Evolutionary conservation across 2,113 vertebrate genomes (phyloP).

Genomic region (Carassius auratus): DNA sequence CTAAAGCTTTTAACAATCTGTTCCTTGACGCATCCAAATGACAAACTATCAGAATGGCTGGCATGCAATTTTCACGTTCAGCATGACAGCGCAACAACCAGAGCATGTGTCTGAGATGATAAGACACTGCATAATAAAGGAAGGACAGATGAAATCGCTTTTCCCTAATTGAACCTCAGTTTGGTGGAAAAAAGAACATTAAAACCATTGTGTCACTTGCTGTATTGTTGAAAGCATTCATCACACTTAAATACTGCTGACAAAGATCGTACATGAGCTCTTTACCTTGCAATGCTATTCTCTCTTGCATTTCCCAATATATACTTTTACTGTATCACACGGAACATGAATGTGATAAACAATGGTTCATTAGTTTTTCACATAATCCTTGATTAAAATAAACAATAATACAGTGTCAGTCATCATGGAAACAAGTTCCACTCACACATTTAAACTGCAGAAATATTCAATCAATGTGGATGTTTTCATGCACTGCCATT

Average conservation of each 20-base stretch:
- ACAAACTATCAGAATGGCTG: background rate
- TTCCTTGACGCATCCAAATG: background rate
- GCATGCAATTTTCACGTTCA: background rate
- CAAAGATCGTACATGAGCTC: background rate
- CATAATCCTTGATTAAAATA: background rate
- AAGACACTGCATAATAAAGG: background rate
- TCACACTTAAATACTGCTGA: background rate
- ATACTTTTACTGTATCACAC: background rate
- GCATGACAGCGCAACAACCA: conserved; percentile 11
- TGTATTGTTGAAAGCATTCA: background rate
- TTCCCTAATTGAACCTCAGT: background rate
- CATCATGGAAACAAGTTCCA: background rate
- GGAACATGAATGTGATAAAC: background rate
- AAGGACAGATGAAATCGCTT: background rate
- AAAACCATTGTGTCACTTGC: background rate
- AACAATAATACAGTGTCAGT: background rate
- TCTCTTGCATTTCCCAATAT: background rate
- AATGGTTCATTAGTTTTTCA: background rate
- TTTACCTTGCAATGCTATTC: background rate
- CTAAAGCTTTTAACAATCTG: conserved; percentile 25
- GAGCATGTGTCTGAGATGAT: background rate
- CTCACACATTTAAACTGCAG: too few relatives aligned
- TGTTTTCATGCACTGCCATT: too few relatives aligned
- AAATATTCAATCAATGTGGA: too few relatives aligned
- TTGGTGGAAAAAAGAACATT: background rate